phyloP scores from a whole-genome alignment of 2,113 vertebrate genomes.

The Tylochromis polylepis region DNA sequence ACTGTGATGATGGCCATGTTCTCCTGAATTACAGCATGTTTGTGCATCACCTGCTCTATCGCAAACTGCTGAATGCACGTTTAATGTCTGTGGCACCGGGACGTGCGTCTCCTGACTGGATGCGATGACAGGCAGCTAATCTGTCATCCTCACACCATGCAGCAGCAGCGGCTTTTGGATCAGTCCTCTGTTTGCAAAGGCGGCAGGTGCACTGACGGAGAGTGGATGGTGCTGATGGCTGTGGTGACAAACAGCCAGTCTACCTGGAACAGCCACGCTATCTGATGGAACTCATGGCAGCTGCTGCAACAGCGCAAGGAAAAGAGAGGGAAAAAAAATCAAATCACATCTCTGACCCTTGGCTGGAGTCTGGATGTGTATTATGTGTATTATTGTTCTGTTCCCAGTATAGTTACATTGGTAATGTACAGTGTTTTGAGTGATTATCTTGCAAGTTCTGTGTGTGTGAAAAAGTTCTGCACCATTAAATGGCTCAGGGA shows the following conservation, averaged over 20 bases:
- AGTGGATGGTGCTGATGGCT: constrained; percentile 14
- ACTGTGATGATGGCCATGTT: not conserved
- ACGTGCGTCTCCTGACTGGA: constrained; percentile 1
- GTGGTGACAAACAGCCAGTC: constrained; percentile 2
- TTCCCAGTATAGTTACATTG: not conserved
- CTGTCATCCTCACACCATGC: constrained; percentile 23
- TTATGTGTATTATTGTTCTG: not conserved
- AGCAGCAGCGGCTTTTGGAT: constrained; percentile 7
- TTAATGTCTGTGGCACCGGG: not conserved
- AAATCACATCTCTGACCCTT: not conserved
- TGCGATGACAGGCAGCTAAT: constrained; percentile 15
- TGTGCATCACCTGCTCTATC: not conserved
- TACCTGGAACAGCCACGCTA: constrained; percentile 25
- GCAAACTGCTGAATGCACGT: not conserved
- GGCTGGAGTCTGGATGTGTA: not conserved
- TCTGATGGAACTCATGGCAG: constrained; percentile 44
- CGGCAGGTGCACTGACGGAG: constrained; percentile 33
- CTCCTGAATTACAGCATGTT: not conserved
- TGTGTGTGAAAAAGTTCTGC: not conserved
- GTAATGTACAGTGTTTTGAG: not conserved
- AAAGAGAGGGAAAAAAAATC: not conserved
- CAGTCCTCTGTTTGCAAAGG: constrained; percentile 1
- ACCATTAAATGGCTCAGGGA: constrained; percentile 10
- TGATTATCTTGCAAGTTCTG: not conserved
- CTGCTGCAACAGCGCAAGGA: not conserved